These are phyloP conservation scores for Hydrophis major DNA, from an alignment of 2,797 vertebrate genomes.

Conservation along the genomic window DNA sequence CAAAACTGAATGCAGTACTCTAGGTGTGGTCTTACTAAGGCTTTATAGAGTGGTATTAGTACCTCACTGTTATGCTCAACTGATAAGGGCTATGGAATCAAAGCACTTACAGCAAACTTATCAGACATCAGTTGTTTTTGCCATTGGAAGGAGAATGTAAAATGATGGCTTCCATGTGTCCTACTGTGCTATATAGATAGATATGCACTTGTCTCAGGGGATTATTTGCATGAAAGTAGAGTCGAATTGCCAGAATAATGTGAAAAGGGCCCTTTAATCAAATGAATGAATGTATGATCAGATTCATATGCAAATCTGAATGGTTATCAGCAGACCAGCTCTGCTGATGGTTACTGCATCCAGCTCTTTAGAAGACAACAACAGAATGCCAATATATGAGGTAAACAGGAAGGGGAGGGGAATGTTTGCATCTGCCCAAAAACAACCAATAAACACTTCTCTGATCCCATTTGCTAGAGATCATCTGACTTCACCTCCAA, in stretches of 20 bases:
- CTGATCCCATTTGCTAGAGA: background rate
- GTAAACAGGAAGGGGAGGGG: background rate
- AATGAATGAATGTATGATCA: too few species aligned
- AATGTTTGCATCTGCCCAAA: background rate
- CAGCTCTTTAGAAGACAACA: background rate
- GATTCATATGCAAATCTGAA: background rate
- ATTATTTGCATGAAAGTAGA: background rate
- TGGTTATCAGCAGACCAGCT: background rate
- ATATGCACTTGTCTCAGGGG: background rate
- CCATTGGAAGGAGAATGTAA: background rate
- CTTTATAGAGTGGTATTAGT: too few species aligned
- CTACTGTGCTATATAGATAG: background rate
- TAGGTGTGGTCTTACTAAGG: too few species aligned
- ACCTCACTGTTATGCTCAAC: background rate
- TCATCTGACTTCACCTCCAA: background rate
- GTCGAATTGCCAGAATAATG: background rate
- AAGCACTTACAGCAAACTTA: background rate
- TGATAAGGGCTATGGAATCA: background rate
- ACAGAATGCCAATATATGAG: background rate
- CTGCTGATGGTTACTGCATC: background rate
- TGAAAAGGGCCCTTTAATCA: background rate
- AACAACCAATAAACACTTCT: background rate
- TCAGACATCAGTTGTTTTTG: background rate
- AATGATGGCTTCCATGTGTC: background rate
- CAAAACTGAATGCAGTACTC: too few species aligned